A percentile compares a stretch with the other conserved stretches of the same genome.
Evolutionary conservation across 1,140 invertebrate species (phyloP).

Genomic region (Glossosoma conforme): DNA sequence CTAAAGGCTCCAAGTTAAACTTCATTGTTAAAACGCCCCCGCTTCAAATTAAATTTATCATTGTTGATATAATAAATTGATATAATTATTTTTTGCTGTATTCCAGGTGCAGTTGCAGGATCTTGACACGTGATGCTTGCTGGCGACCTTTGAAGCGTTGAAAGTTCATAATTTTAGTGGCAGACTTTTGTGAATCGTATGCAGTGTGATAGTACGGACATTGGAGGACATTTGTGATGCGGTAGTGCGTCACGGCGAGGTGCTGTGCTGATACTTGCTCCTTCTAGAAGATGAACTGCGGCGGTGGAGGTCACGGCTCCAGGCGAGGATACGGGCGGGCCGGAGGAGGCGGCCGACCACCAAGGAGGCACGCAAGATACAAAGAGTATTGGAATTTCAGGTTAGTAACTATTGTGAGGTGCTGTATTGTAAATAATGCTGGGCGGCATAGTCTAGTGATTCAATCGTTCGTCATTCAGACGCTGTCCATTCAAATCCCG

Average conservation of each 20-base stretch:
- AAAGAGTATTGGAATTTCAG: conserved; percentile 31
- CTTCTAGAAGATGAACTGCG: conserved; percentile 21
- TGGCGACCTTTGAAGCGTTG: background rate
- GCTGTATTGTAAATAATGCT: background rate
- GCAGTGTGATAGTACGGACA: background rate
- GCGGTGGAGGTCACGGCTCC: conserved; percentile 23
- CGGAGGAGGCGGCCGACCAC: conserved; percentile 25
- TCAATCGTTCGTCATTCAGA: too few relatives aligned
- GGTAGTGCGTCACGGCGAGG: background rate
- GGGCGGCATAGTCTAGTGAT: background rate
- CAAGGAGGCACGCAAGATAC: conserved; percentile 25
- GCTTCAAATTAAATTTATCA: too few relatives aligned
- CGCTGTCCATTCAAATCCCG: too few relatives aligned
- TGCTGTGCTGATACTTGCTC: background rate
- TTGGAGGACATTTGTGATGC: background rate
- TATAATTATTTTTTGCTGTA: too few relatives aligned
- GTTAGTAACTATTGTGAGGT: too few relatives aligned
- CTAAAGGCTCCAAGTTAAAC: too few relatives aligned
- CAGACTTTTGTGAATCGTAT: background rate
- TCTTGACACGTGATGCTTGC: background rate
- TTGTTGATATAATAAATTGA: too few relatives aligned
- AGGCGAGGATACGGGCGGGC: conserved; percentile 25
- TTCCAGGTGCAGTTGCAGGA: background rate
- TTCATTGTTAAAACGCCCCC: too few relatives aligned
- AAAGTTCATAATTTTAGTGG: background rate